Percentiles rank a stretch among this genome's conserved stretches.
These are phyloP conservation scores for Nettapus auritus DNA, from an alignment of 2,113 vertebrate species.

Conservation along the genomic window DNA sequence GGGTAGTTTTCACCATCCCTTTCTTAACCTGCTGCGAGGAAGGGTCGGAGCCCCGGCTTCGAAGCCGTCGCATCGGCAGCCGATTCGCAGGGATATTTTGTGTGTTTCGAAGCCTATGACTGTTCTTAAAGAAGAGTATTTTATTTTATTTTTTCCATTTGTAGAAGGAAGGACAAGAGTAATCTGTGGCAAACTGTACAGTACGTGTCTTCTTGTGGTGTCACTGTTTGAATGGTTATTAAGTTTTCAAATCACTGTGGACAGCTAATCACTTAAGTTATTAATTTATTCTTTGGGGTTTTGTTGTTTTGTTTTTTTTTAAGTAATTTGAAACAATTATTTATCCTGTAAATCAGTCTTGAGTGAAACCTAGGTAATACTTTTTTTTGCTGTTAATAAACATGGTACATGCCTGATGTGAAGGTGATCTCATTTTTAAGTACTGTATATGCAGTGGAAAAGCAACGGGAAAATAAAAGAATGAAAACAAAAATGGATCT, in stretches of 20 bases:
- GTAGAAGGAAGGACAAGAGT: constrained; percentile 66
- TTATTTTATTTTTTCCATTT: constrained; percentile 27
- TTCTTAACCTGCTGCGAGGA: constrained; percentile 7
- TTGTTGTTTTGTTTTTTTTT: constrained; percentile 59
- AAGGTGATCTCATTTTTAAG: constrained; percentile 70
- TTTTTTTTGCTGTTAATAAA: constrained; percentile 77
- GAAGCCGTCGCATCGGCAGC: neutral
- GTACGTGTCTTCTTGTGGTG: constrained; percentile 70
- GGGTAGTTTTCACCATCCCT: constrained; percentile 27
- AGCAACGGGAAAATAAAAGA: constrained; percentile 70
- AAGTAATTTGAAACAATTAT: constrained; percentile 77
- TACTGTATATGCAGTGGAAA: constrained; percentile 37
- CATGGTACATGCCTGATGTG: constrained; percentile 73
- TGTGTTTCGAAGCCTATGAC: constrained; percentile 62
- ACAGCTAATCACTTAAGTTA: constrained; percentile 96
- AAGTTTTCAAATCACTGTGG: constrained; percentile 85
- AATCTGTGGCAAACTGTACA: constrained; percentile 68
- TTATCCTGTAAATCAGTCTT: constrained; percentile 77
- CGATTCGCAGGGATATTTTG: neutral
- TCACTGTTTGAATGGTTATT: constrained; percentile 75
- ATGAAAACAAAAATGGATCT: constrained; percentile 16
- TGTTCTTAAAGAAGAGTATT: constrained; percentile 44
- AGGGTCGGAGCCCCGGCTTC: neutral
- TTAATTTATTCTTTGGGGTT: constrained; percentile 93
- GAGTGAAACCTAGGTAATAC: constrained; percentile 67